phyloP scores from a whole-genome alignment of 2,113 vertebrate genomes.

The Eublepharis macularius region DNA sequence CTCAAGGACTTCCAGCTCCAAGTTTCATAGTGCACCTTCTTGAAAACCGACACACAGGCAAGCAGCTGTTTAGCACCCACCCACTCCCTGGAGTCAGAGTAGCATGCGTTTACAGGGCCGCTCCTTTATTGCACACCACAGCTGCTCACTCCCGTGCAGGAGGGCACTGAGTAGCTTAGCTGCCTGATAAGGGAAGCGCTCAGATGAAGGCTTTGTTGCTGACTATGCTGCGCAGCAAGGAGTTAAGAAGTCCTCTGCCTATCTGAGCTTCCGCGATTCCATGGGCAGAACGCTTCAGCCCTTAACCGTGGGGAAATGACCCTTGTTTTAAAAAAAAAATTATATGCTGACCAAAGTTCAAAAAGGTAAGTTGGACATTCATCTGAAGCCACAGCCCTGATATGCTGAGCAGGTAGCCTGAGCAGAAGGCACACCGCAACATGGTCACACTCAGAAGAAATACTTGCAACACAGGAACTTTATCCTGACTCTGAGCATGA shows the following conservation, averaged over 20 bases:
- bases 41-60: too few species aligned
- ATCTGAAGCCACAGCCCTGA: neutral
- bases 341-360: neutral
- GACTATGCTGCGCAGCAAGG: too few species aligned
- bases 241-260: neutral
- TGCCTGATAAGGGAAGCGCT: neutral
- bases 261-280: neutral
- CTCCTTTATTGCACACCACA: too few species aligned
- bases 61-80: too few species aligned
- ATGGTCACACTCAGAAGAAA: neutral
- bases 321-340: neutral
- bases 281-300: neutral
- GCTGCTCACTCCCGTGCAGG: neutral
- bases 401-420: neutral
- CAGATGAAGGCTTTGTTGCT: too few species aligned
- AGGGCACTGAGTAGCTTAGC: neutral
- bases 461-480: neutral
- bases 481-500: neutral
- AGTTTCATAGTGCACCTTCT: too few species aligned
- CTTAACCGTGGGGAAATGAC: neutral
- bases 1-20: too few species aligned
- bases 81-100: too few species aligned
- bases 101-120: too few species aligned
- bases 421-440: neutral
- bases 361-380: too few species aligned